A percentile compares a stretch with the other conserved stretches of the same genome.
phyloP scores from a whole-genome alignment of 1,140 invertebrate species.

The Argopecten irradians region DNA sequence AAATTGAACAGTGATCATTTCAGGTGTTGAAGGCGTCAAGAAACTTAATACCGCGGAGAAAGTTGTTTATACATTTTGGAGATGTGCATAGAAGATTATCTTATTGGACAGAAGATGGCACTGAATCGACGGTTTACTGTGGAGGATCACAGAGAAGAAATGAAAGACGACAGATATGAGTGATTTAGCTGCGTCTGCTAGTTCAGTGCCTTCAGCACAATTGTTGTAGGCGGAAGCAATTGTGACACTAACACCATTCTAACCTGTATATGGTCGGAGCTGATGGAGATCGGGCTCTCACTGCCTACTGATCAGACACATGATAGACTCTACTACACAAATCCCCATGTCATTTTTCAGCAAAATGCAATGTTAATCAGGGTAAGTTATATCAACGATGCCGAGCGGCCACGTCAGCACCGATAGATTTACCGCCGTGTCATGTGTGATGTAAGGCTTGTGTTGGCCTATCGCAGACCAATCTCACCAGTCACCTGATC shows the following conservation, averaged over 20 bases:
- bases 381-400: not conserved
- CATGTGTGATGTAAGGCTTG: not conserved
- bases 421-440: not conserved
- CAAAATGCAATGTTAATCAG: constrained; percentile 22
- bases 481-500: not conserved
- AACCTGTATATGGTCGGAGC: not conserved
- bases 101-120: no score
- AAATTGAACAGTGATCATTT: no score
- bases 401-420: not conserved
- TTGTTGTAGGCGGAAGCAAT: not conserved
- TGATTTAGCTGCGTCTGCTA: not conserved
- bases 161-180: not conserved
- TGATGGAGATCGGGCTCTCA: not conserved
- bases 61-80: no score
- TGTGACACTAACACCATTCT: not conserved
- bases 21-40: no score
- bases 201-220: not conserved
- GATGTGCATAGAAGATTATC: no score
- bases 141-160: not conserved
- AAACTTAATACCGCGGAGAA: no score
- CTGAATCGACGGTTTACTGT: no score
- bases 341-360: not conserved
- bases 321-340: not conserved
- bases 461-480: not conserved
- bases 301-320: not conserved